Percentiles rank a stretch among this genome's conserved stretches.
Evolutionary conservation across 2,113 vertebrate genomes (phyloP).

Genomic region (Rafetus swinhoei): DNA sequence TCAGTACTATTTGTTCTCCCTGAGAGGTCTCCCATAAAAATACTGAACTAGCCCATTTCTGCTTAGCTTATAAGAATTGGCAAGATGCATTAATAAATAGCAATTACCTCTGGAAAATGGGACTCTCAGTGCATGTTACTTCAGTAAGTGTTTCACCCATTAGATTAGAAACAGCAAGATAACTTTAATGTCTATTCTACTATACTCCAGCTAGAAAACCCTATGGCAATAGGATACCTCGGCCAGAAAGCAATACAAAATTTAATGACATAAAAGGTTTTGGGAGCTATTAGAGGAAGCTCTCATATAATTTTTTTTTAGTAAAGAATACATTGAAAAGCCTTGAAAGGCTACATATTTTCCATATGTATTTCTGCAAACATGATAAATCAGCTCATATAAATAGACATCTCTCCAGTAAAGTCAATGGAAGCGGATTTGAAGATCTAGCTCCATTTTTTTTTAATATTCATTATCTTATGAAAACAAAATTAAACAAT

Average conservation of each 20-base stretch:
- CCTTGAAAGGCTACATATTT: conserved; percentile 17
- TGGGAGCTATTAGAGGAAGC: conserved; percentile 1
- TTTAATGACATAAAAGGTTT: not conserved
- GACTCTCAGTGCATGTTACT: not conserved
- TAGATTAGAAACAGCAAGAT: not conserved
- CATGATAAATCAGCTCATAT: not conserved
- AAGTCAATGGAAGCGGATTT: not conserved
- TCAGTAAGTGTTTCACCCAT: not conserved
- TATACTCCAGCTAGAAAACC: not conserved
- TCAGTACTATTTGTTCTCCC: rapidly evolving
- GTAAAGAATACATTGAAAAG: not conserved
- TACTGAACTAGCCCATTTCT: not conserved
- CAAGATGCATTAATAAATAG: conserved; percentile 38
- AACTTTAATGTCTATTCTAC: conserved; percentile 26
- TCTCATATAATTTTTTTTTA: not conserved
- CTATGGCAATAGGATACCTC: not conserved
- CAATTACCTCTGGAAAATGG: conserved; percentile 33
- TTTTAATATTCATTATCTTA: not conserved
- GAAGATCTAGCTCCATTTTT: not conserved
- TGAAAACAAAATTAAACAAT: not conserved
- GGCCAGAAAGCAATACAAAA: conserved; percentile 27
- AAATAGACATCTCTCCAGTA: not conserved
- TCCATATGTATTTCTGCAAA: not conserved
- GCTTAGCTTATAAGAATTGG: not conserved
- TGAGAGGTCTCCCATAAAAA: not conserved